Conservation (phyloP, 2,113 vertebrate genomes). For the Eonycteris spelaea region DNA sequence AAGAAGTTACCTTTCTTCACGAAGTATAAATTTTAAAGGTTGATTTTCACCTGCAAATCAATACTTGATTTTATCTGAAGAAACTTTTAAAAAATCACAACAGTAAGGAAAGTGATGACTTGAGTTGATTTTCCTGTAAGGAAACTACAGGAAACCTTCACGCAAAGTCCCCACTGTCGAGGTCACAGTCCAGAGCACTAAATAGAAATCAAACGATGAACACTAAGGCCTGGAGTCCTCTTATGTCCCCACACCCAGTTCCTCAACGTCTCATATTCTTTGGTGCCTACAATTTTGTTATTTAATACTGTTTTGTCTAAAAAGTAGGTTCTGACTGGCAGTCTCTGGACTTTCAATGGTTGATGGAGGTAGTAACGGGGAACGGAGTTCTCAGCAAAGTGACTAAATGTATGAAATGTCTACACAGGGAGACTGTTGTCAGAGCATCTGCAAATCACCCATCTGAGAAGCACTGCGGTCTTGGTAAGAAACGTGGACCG, state of each 20-base stretch:
- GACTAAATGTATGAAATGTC: background rate
- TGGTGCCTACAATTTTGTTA: background rate
- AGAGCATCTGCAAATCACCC: background rate
- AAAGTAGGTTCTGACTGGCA: background rate
- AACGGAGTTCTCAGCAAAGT: background rate
- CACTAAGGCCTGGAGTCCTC: background rate
- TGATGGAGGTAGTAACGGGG: background rate
- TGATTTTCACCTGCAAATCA: slow-evolving; percentile 42
- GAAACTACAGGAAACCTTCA: background rate
- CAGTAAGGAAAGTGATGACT: background rate
- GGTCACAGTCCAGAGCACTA: background rate
- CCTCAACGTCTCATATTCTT: background rate
- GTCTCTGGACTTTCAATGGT: background rate
- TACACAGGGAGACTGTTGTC: background rate
- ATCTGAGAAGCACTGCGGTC: background rate
- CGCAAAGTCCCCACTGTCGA: background rate
- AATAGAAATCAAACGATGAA: background rate
- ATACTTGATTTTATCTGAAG: slow-evolving; percentile 34
- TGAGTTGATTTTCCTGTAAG: background rate
- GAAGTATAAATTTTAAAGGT: slow-evolving; percentile 44
- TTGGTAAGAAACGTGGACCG: background rate
- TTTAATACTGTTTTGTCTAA: background rate
- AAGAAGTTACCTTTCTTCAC: slow-evolving; percentile 25
- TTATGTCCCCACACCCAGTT: too few relatives aligned
- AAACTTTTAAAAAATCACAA: background rate